Percentiles rank a stretch among this genome's conserved stretches.
Evolutionary conservation across 2,888 invertebrate genomes (phyloP).

Genomic region (Trypoxylon attenuatum): DNA sequence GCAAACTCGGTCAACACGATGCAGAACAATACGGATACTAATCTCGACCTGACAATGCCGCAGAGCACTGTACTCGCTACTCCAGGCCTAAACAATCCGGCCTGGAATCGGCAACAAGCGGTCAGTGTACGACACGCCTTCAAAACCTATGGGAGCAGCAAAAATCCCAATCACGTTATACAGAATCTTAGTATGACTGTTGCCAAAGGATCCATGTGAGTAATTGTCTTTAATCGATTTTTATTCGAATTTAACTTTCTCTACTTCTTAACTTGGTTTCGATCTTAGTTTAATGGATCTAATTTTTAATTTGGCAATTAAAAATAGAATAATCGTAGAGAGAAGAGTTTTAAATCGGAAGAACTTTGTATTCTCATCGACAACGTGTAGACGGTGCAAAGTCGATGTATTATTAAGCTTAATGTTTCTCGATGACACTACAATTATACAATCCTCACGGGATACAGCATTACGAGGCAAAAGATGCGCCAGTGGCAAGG

Average conservation of each 20-base stretch:
- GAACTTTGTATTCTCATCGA: too few relatives aligned
- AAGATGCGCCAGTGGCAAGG: background rate
- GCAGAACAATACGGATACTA: constrained; percentile 60
- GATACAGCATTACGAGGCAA: background rate
- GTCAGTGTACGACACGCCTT: constrained; percentile 91
- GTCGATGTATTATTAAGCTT: too few relatives aligned
- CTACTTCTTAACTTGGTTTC: too few relatives aligned
- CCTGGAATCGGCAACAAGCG: constrained; percentile 85
- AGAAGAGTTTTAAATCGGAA: too few relatives aligned
- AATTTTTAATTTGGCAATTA: too few relatives aligned
- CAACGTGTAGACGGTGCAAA: too few relatives aligned
- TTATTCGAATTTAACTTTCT: too few relatives aligned
- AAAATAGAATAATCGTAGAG: too few relatives aligned
- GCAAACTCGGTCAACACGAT: constrained; percentile 55
- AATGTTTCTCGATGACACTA: too few relatives aligned
- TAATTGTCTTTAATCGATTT: too few relatives aligned
- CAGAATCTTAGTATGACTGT: constrained; percentile 95
- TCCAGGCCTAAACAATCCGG: constrained; percentile 69
- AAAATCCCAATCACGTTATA: constrained; percentile 90
- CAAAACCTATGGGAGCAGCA: constrained; percentile 92
- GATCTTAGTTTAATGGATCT: too few relatives aligned
- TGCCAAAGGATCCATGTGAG: constrained; percentile 96
- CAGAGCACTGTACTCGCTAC: constrained; percentile 67
- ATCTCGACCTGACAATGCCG: constrained; percentile 55
- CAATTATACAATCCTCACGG: too few relatives aligned